Percentiles rank a stretch among this genome's conserved stretches.
Evolutionary conservation across 2,888 invertebrate genomes (phyloP).

Genomic region (Gortyna flavago): DNA sequence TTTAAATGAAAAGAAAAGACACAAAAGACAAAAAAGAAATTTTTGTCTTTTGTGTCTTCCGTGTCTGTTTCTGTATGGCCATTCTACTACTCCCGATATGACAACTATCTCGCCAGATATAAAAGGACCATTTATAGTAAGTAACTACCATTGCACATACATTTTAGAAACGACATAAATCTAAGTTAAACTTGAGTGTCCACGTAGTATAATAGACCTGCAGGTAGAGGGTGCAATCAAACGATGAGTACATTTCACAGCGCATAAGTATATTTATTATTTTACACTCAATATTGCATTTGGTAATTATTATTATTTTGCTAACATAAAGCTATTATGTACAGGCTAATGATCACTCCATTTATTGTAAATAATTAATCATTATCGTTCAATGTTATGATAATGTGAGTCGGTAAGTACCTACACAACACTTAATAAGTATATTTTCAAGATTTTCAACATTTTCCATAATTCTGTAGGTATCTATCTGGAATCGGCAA

Average conservation of each 20-base stretch:
- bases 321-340: conserved; percentile 42
- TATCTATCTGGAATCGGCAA: neutral
- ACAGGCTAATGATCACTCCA: conserved; percentile 39
- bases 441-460: neutral
- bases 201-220: neutral
- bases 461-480: neutral
- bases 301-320: conserved; percentile 51
- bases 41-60: neutral
- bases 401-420: conserved; percentile 16
- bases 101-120: neutral
- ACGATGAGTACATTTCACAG: conserved; percentile 37
- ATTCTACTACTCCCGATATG: neutral
- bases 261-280: conserved; percentile 70
- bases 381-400: neutral
- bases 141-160: neutral
- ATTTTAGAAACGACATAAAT: neutral
- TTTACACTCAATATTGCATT: conserved; percentile 77
- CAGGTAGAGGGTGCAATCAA: conserved; percentile 23
- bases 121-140: neutral
- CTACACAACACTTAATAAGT: neutral
- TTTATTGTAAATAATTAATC: conserved; percentile 2
- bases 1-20: no score
- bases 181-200: neutral
- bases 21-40: no score
- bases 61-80: neutral